A percentile compares a stretch with the other conserved stretches of the same genome.
Evolutionary conservation across 2,797 vertebrate species (phyloP).

Genomic region (Brachymystax lenok): DNA sequence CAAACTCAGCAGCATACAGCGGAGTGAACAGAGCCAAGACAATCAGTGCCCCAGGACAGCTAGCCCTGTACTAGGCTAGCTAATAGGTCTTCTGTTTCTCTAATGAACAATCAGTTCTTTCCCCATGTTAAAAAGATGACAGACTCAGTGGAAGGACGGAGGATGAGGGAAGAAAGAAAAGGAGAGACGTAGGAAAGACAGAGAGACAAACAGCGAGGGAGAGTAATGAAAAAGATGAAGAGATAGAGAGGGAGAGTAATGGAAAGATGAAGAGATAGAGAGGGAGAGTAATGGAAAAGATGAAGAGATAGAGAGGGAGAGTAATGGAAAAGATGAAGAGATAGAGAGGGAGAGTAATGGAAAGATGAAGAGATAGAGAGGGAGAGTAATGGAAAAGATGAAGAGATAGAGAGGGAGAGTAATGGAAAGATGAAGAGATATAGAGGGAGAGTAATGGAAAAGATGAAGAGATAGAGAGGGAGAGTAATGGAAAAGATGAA

Average conservation of each 20-base stretch:
- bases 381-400: neutral
- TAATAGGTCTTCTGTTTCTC: conserved; percentile 38
- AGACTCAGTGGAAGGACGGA: neutral
- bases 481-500: neutral
- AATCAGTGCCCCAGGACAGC: conserved; percentile 43
- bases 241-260: neutral
- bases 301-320: no score
- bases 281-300: neutral
- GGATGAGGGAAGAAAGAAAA: neutral
- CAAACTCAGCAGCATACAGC: conserved; percentile 36
- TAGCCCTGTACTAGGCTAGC: conserved; percentile 4
- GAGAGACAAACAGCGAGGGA: neutral
- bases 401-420: no score
- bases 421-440: neutral
- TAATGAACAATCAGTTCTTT: conserved; percentile 38
- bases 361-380: neutral
- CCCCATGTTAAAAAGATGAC: conserved; percentile 35
- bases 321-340: neutral
- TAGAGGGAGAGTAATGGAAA: neutral
- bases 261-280: neutral
- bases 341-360: no score
- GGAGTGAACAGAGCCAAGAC: conserved; percentile 34
- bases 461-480: neutral
- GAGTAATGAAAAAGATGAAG: neutral
- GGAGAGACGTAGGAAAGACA: conserved; percentile 17